A percentile compares a stretch with the other conserved stretches of the same genome.
Conservation (phyloP, 2,113 vertebrate genomes). For the Chascanopsetta lugubris region DNA sequence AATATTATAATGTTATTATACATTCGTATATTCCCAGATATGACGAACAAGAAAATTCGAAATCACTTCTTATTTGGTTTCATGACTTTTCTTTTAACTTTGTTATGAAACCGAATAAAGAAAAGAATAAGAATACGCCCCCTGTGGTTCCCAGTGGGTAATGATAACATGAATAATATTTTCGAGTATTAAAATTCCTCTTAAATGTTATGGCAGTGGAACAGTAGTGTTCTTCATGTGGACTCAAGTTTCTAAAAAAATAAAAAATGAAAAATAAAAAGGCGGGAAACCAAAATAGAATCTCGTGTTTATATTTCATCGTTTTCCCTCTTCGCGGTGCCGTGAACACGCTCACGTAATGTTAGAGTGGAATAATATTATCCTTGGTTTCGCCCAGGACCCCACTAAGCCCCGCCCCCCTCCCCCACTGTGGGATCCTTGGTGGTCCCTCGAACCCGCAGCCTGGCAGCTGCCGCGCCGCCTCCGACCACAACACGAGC, state of each 20-base stretch:
- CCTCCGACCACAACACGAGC: conserved; percentile 51
- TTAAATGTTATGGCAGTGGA: background rate
- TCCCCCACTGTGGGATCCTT: conserved; percentile 28
- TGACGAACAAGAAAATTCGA: too few species aligned
- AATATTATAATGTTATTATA: too few species aligned
- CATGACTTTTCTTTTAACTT: too few species aligned
- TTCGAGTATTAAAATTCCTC: too few species aligned
- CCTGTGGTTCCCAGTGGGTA: background rate
- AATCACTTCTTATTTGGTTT: too few species aligned
- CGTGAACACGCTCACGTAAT: conserved; percentile 20
- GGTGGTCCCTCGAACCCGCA: conserved; percentile 52
- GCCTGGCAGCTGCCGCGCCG: conserved; percentile 31
- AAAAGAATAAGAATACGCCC: background rate
- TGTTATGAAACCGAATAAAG: too few species aligned
- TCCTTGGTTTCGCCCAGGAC: conserved; percentile 35
- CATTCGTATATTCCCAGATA: too few species aligned
- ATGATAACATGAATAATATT: too few species aligned
- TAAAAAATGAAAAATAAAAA: background rate
- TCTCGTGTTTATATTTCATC: conserved; percentile 10
- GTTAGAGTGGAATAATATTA: conserved; percentile 37
- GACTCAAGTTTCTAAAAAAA: background rate
- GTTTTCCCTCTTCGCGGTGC: background rate
- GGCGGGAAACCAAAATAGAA: background rate
- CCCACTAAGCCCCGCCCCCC: too few species aligned
- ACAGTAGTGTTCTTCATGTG: background rate